These are phyloP conservation scores for Lonchura striata DNA, from an alignment of 2,113 vertebrate species.

Conservation along the genomic window DNA sequence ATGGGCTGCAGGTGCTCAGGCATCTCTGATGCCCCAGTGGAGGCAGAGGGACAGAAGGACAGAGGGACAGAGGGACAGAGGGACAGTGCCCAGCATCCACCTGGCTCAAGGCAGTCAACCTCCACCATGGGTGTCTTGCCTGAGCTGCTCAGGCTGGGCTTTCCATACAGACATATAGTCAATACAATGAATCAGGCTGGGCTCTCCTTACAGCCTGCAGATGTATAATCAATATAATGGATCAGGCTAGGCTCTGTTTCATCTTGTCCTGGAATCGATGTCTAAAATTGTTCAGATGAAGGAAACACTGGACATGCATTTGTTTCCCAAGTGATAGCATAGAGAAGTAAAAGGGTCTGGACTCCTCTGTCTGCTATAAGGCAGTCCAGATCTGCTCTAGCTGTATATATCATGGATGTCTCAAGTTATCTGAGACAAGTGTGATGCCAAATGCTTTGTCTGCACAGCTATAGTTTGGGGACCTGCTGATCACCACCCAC, in stretches of 20 bases:
- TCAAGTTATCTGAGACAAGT: background rate
- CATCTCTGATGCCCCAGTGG: background rate
- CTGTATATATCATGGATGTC: background rate
- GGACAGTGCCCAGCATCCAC: background rate
- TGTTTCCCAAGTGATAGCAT: background rate
- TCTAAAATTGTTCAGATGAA: background rate
- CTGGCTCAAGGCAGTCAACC: background rate
- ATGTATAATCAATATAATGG: background rate
- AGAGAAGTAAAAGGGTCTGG: background rate
- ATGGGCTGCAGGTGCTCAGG: background rate
- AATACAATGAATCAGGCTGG: background rate
- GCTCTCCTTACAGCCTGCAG: background rate
- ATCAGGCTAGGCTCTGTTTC: background rate
- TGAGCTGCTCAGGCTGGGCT: background rate
- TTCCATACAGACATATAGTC: background rate
- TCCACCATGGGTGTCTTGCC: fast-evolving
- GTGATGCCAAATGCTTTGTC: background rate
- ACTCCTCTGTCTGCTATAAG: background rate
- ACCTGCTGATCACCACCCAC: background rate
- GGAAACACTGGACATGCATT: background rate
- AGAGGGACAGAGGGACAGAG: background rate
- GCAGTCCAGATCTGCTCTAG: background rate
- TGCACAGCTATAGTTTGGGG: background rate
- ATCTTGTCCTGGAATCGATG: background rate
- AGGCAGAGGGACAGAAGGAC: background rate